Base-by-base conservation (phyloP, 1,140 invertebrate genomes). In the Drosophila chauvacae region DNA sequence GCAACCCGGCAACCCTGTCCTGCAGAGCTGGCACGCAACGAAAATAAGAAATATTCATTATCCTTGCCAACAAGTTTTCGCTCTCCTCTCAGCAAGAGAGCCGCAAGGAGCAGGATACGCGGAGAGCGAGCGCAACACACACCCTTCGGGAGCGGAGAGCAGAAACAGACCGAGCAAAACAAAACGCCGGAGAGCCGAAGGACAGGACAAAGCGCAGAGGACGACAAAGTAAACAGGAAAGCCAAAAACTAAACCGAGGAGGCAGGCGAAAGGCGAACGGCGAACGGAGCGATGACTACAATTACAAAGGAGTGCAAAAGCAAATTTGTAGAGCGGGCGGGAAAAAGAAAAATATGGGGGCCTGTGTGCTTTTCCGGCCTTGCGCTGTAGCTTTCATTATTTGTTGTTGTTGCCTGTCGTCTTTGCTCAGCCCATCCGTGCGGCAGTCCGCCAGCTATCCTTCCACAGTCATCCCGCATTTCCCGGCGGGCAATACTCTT, bases 141-240 rank as follows among this genome's bases (percentile, higher is more conserved):
- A 74, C 59, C 53, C 37, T 41, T 56, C 47, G 28, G 9, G 28
- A 53, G 30, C 48, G 16, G 23, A 30, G 18, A 23, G 59, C 57
- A 48, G 23, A 84, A 84, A 88, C 64, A 63, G 76, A 58, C 47
- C 64, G 81, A 88, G 81, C 84, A 88, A 88, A 88, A 88, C 84
- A 88, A 88, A 88, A 80, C 61, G 26, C 42, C 30, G 16, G 48
- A 87, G 76, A 77, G 48, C 23, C 44, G 53, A 80, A 65, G 71
- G 33, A 39, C 10, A 47, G 57, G 35, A 20, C 47, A 81, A 48
- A 78, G 45, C 56, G 33, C 50, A 85, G 42, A 70, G 44, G 41
- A 70, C 41, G 74, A 80, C 53, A 80, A 73, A 73, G 76, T 83
- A 79, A 87, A 79, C 75, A 79, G 62, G 44, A 68, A 61, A 70